These are phyloP conservation scores for Lymantria dispar DNA, from an alignment of 2,888 invertebrate species.

Conservation along the genomic window DNA sequence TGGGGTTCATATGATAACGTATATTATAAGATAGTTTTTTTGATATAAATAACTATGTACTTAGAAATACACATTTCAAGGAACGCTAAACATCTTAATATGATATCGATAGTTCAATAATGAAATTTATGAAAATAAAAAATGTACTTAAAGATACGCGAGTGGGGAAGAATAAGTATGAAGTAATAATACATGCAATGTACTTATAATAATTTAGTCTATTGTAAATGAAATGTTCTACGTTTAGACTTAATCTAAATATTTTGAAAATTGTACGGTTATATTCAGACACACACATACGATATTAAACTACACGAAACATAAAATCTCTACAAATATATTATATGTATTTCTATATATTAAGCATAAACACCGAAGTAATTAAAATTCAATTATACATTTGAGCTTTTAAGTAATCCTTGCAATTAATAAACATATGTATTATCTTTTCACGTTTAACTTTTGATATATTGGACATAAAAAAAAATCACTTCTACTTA, in stretches of 20 bases:
- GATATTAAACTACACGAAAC: conserved; percentile 20
- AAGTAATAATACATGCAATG: conserved; percentile 25
- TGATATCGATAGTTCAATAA: conserved; percentile 9
- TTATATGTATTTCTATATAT: conserved; percentile 28
- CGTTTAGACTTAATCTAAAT: conserved; percentile 18
- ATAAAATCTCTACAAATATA: conserved; percentile 50
- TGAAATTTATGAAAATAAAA: conserved; percentile 11
- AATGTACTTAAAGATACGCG: conserved; percentile 16
- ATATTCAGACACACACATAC: conserved; percentile 25
- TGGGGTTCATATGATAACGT: conserved; percentile 68
- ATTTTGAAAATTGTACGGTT: conserved; percentile 21
- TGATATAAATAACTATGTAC: conserved; percentile 30
- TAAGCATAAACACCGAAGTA: conserved; percentile 28
- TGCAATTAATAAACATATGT: conserved; percentile 23
- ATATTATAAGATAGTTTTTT: conserved; percentile 41
- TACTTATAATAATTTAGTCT: conserved; percentile 22
- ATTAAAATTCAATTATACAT: conserved; percentile 24
- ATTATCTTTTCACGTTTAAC: conserved; percentile 25
- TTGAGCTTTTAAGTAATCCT: conserved; percentile 32
- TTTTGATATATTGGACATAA: conserved; percentile 28
- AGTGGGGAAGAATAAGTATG: conserved; percentile 18
- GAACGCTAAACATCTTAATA: conserved; percentile 13
- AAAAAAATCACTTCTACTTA: conserved; percentile 48
- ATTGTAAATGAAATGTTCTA: conserved; percentile 32
- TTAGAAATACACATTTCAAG: conserved; percentile 25